A percentile compares a stretch with the other conserved stretches of the same genome.
phyloP scores from a whole-genome alignment of 2,113 vertebrate species.

The Paradoxurus hermaphroditus region DNA sequence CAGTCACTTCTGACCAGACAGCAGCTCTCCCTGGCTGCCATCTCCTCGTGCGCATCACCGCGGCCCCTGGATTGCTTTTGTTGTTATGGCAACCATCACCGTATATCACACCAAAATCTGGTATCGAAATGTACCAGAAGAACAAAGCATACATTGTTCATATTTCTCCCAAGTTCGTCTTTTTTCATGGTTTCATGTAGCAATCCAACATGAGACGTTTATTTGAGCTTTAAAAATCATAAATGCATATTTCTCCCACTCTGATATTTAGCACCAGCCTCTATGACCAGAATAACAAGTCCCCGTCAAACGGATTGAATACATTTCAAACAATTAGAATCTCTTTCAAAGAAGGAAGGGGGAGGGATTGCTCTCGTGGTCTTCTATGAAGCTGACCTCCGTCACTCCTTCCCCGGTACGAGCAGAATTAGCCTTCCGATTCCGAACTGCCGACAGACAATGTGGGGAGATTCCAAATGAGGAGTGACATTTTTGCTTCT shows the following conservation, averaged over 20 bases:
- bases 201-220: constrained; percentile 56
- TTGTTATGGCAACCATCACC: constrained; percentile 65
- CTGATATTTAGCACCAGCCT: constrained; percentile 5
- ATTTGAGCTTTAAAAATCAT: constrained; percentile 23
- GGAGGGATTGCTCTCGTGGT: background rate
- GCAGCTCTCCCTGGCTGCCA: background rate
- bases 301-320: background rate
- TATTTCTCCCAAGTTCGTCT: constrained; percentile 46
- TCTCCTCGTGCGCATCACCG: constrained; percentile 18
- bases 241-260: constrained; percentile 30
- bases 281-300: constrained; percentile 49
- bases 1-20: background rate
- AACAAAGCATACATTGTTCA: constrained; percentile 57
- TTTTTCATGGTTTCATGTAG: constrained; percentile 52
- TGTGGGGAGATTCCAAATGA: constrained; percentile 40
- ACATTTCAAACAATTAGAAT: constrained; percentile 27
- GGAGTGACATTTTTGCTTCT: constrained; percentile 42
- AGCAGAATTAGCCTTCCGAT: constrained; percentile 21
- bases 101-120: constrained; percentile 45
- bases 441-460: background rate
- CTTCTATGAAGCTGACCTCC: background rate
- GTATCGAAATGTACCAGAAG: constrained; percentile 41
- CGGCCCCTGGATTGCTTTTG: background rate
- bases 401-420: background rate
- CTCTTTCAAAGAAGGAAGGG: constrained; percentile 1